Conservation (phyloP, 2,888 invertebrate genomes). For the Parnassius orleans region DNA sequence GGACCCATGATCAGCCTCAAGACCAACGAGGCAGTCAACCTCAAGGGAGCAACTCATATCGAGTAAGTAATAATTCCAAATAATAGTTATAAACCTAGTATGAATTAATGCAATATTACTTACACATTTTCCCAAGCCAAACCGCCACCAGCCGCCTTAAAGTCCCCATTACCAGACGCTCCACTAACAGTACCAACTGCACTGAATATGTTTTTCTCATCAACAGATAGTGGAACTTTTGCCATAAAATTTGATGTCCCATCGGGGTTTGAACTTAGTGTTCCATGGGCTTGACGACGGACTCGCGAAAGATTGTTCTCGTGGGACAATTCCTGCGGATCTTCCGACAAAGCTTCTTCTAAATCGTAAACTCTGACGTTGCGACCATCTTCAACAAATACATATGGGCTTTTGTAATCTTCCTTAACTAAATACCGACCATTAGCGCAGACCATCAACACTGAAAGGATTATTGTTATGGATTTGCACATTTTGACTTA, state of each 20-base stretch:
- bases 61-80: too few relatives aligned
- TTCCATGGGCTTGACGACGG: constrained; percentile 35
- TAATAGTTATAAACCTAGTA: too few relatives aligned
- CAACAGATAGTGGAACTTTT: constrained; percentile 35
- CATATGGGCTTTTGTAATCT: constrained; percentile 2
- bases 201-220: constrained; percentile 35
- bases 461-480: constrained; percentile 4
- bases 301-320: constrained; percentile 1
- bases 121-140: constrained; percentile 43
- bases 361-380: constrained; percentile 2
- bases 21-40: too few relatives aligned
- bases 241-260: constrained; percentile 35
- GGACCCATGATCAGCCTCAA: too few relatives aligned
- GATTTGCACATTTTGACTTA: constrained; percentile 3
- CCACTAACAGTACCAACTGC: constrained; percentile 34
- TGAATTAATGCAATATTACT: constrained; percentile 29
- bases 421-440: neutral
- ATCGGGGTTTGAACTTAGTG: constrained; percentile 37
- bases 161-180: constrained; percentile 34
- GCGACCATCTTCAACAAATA: constrained; percentile 6
- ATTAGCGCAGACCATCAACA: constrained; percentile 5
- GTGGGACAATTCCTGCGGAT: neutral
- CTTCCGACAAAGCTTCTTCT: constrained; percentile 3
- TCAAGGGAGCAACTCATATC: too few relatives aligned
- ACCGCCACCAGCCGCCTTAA: constrained; percentile 38